Percentiles rank a stretch among this genome's conserved stretches.
Evolutionary conservation across 2,888 invertebrate species (phyloP).

Genomic region (Pseudococcus jackbeardsleyi): DNA sequence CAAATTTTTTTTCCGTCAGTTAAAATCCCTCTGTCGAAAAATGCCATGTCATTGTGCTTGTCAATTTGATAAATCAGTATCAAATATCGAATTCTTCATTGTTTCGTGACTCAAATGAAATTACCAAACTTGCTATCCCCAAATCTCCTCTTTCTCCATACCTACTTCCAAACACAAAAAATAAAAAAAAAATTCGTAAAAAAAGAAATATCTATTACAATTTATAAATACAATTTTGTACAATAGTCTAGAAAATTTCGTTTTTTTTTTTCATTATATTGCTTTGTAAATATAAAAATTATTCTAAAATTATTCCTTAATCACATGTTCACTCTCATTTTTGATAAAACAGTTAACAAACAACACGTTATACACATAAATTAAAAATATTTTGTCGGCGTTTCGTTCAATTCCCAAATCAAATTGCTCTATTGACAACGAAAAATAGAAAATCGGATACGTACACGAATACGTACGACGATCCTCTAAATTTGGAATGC

Average conservation of each 20-base stretch:
- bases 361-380: slow-evolving; percentile 37
- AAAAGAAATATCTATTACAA: slow-evolving; percentile 56
- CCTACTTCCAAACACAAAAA: neutral
- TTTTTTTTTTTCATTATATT: slow-evolving; percentile 39
- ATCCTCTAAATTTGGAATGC: slow-evolving; percentile 38
- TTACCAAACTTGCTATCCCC: neutral
- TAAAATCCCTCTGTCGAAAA: no score
- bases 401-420: neutral
- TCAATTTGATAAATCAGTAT: no score
- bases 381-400: slow-evolving; percentile 30
- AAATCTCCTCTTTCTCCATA: neutral
- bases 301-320: slow-evolving; percentile 53
- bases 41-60: no score
- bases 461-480: slow-evolving; percentile 17
- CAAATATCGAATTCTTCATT: no score
- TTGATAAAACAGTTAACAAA: slow-evolving; percentile 53
- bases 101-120: neutral
- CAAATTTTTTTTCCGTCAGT: no score
- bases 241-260: slow-evolving; percentile 53
- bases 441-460: slow-evolving; percentile 1
- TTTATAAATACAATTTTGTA: slow-evolving; percentile 49
- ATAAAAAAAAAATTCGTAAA: slow-evolving; percentile 13
- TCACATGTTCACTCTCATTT: slow-evolving; percentile 54
- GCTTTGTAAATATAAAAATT: slow-evolving; percentile 55
- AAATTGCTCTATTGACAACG: slow-evolving; percentile 23